Base-by-base conservation (phyloP, 2,113 vertebrate genomes). In the Theristicus caerulescens region DNA sequence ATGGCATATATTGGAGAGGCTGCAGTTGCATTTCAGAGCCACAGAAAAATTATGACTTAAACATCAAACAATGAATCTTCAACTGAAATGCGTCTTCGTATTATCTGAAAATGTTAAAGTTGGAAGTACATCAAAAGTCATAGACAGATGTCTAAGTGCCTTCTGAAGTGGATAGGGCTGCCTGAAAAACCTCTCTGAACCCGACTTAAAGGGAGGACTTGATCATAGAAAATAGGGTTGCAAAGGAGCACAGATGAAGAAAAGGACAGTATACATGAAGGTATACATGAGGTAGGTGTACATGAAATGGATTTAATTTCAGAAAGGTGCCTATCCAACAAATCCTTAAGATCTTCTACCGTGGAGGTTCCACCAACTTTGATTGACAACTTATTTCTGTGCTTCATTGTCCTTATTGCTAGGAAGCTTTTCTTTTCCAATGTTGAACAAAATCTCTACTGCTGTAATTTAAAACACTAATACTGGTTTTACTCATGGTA, bases 1-100 rank as follows among this genome's bases (percentile, higher is more conserved):
- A 86, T 19, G 16, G 16, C 47, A 51, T 71, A 42, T 86, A 78
- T 29, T 84, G 80, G 57, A 78, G 47, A 82, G 47, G 44, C 27
- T 92, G n/a, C 55, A 64, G 40, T 55, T 65, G 51, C 55, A 65
- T 88, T 96, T 92, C 58, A 91, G n/a, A 95, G 52, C 34, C 51
- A 36, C 49, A 86, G 79, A 84, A 93, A 94, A 95, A 95, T 62
- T 54, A 71, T 86, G 51, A 78, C 34, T 92, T 94, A 81, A 93
- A 86, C 51, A 93, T 81, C 86, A 93, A 93, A 86, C 85, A 65
- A 66, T 76, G 90, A 90, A 82, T 86, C 80, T 88, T 93, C 59
- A 79, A 13, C 61, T 71, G 44, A 92, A 90, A 82, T 52, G 6
- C 25, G 89, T 81, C 54, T 78, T 95, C 79, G 31, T 61, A 44